A percentile compares a stretch with the other conserved stretches of the same genome.
Evolutionary conservation across 1,140 invertebrate genomes (phyloP).

Genomic region (Drosophila kohkoa): DNA sequence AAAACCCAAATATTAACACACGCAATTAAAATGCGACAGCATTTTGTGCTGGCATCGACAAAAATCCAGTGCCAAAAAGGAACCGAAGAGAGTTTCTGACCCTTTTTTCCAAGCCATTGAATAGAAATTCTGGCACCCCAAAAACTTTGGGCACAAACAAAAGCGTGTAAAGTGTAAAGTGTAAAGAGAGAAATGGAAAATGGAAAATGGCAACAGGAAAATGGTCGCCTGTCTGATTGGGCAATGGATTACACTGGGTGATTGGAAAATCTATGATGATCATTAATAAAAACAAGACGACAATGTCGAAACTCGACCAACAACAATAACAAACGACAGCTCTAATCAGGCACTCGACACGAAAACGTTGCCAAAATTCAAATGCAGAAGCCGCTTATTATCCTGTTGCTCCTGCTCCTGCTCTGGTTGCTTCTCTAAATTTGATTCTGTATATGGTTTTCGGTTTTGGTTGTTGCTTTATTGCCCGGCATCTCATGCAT

Average conservation of each 20-base stretch:
- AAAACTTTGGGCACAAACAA: slow-evolving; percentile 10
- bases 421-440: background rate
- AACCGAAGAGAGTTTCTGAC: slow-evolving; percentile 47
- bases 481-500: slow-evolving; percentile 53
- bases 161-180: background rate
- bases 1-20: slow-evolving; percentile 72
- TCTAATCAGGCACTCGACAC: slow-evolving; percentile 64
- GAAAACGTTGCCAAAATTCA: slow-evolving; percentile 43
- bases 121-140: slow-evolving; percentile 54
- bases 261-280: slow-evolving; percentile 79
- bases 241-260: slow-evolving; percentile 60
- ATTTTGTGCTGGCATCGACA: slow-evolving; percentile 28
- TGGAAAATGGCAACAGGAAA: slow-evolving; percentile 20
- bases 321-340: slow-evolving; percentile 65
- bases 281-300: slow-evolving; percentile 75
- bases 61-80: slow-evolving; percentile 53
- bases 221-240: slow-evolving; percentile 22
- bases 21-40: slow-evolving; percentile 76
- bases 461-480: slow-evolving; percentile 12
- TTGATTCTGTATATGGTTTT: slow-evolving; percentile 7
- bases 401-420: slow-evolving; percentile 11
- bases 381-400: slow-evolving; percentile 51
- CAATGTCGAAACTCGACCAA: slow-evolving; percentile 53
- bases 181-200: background rate
- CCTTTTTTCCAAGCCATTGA: slow-evolving; percentile 80